Percentiles rank a stretch among this genome's conserved stretches.
Conservation (phyloP, 2,888 invertebrate species). For the Antheraea yamamai region DNA sequence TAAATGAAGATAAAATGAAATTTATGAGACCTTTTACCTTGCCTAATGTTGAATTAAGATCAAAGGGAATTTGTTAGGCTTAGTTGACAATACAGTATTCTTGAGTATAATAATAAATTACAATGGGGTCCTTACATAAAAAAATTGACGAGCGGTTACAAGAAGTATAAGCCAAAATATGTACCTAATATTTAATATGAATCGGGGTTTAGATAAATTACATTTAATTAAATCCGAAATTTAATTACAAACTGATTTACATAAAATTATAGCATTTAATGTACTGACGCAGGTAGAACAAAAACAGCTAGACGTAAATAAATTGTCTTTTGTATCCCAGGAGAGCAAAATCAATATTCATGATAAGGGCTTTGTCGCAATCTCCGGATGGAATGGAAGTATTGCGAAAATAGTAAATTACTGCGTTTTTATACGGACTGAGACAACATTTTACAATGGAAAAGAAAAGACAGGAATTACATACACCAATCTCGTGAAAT, state of each 20-base stretch:
- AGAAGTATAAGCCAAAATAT: background rate
- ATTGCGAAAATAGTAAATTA: conserved; percentile 1
- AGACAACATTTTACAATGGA: background rate
- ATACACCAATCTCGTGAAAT: background rate
- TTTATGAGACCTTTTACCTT: too few relatives aligned
- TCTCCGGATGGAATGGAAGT: conserved; percentile 22
- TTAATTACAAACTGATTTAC: background rate
- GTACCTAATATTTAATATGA: background rate
- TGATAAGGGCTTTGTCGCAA: conserved; percentile 33
- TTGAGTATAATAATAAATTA: too few relatives aligned
- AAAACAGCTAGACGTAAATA: conserved; percentile 26
- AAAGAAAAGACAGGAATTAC: background rate
- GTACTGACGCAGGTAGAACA: conserved; percentile 20
- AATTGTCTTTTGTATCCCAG: conserved; percentile 33
- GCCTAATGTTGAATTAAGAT: too few relatives aligned
- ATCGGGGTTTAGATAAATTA: background rate
- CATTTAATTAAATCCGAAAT: background rate
- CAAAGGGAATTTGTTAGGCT: too few relatives aligned
- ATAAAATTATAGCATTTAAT: background rate
- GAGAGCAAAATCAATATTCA: conserved; percentile 34
- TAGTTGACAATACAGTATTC: too few relatives aligned
- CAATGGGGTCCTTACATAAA: too few relatives aligned
- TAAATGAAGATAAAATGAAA: too few relatives aligned
- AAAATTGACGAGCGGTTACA: background rate
- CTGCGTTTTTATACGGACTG: background rate